A percentile compares a stretch with the other conserved stretches of the same genome.
Conservation (phyloP, 2,113 vertebrate genomes). For the Neotragus moschatus region DNA sequence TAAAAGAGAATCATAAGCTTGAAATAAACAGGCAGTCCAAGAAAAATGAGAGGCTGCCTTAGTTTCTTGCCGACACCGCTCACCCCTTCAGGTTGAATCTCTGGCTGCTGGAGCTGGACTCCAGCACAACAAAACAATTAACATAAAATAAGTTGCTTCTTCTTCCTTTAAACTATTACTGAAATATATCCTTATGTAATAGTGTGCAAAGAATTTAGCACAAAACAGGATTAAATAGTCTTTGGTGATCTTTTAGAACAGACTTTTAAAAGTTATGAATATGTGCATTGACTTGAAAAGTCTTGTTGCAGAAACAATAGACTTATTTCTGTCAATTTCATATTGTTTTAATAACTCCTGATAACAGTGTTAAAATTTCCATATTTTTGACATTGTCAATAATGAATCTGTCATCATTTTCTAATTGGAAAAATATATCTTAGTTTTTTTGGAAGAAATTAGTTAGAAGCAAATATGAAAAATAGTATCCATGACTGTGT, state of each 20-base stretch:
- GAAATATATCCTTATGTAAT: neutral
- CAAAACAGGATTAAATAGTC: neutral
- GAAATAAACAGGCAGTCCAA: no score
- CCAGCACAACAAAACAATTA: neutral
- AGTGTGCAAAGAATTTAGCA: neutral
- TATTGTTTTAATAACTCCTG: neutral
- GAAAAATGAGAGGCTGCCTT: no score
- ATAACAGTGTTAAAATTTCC: neutral
- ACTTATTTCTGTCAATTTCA: neutral
- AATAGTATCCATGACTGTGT: neutral
- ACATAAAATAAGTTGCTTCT: neutral
- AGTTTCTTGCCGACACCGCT: no score
- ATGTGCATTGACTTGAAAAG: neutral
- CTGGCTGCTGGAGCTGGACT: no score
- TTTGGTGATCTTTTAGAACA: neutral
- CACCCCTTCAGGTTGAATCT: no score
- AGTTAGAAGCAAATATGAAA: constrained; percentile 8
- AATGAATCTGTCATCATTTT: neutral
- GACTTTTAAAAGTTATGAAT: neutral
- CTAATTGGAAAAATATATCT: neutral
- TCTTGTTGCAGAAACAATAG: neutral
- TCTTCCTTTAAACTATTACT: neutral
- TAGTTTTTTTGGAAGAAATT: neutral
- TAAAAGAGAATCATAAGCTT: no score
- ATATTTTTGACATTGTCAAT: neutral